A percentile compares a stretch with the other conserved stretches of the same genome.
Evolutionary conservation across 2,888 invertebrate species (phyloP).

Genomic region (Melanostoma mellinum): DNA sequence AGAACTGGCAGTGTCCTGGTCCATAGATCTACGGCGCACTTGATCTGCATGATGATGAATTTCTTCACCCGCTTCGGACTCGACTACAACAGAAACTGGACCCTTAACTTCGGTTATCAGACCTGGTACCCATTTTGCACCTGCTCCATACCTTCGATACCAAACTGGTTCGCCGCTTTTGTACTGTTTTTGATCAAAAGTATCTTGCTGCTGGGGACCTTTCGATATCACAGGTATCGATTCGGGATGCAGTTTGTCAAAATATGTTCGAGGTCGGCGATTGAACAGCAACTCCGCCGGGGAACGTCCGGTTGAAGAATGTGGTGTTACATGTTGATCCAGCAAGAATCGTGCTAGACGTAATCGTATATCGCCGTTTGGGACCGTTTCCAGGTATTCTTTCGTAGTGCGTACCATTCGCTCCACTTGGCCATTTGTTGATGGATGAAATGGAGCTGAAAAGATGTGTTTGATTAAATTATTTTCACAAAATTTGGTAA

Average conservation of each 20-base stretch:
- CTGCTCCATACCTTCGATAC: conserved; percentile 13
- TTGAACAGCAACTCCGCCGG: conserved; percentile 21
- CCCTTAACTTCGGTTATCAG: conserved; percentile 8
- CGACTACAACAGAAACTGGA: neutral
- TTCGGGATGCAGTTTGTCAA: conserved; percentile 16
- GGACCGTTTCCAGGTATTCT: conserved; percentile 1
- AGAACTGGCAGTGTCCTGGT: neutral
- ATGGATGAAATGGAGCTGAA: conserved; percentile 54
- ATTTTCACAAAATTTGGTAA: conserved; percentile 13
- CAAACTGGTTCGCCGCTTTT: conserved; percentile 12
- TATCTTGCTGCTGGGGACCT: neutral
- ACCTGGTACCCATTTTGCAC: conserved; percentile 3
- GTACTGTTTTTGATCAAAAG: neutral
- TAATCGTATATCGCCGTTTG: conserved; percentile 2
- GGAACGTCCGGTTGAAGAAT: conserved; percentile 18
- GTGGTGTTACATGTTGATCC: conserved; percentile 9
- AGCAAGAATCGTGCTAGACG: conserved; percentile 10
- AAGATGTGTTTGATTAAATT: conserved; percentile 56
- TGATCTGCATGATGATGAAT: conserved; percentile 18
- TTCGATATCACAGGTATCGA: neutral
- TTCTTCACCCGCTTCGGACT: neutral
- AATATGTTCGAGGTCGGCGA: conserved; percentile 25
- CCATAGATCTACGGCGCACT: neutral
- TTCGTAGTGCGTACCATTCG: neutral
- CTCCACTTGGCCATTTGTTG: conserved; percentile 48